Conservation (phyloP, 2,888 invertebrate species). For the Idaea biselata region DNA sequence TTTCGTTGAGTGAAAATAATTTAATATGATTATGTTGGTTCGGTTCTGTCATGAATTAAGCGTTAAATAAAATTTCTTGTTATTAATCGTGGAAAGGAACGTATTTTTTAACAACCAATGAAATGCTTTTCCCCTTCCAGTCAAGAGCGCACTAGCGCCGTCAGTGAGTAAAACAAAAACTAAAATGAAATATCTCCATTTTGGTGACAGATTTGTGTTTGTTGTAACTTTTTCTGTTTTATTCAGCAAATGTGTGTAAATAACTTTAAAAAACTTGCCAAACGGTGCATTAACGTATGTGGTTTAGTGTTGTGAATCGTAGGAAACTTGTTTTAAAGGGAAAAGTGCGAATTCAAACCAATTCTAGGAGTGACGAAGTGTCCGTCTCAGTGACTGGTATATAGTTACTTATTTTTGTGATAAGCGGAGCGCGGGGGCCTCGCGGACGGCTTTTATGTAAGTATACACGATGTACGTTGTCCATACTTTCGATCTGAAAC, state of each 20-base stretch:
- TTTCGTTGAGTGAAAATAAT: neutral
- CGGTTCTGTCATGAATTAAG: neutral
- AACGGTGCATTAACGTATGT: slow-evolving; percentile 39
- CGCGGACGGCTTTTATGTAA: slow-evolving; percentile 72
- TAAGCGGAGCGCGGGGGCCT: slow-evolving; percentile 77
- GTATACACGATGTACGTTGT: slow-evolving; percentile 58
- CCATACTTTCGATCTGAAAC: slow-evolving; percentile 47
- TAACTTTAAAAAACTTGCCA: slow-evolving; percentile 52
- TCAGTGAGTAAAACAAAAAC: slow-evolving; percentile 70
- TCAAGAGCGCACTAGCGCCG: slow-evolving; percentile 57
- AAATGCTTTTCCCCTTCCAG: slow-evolving; percentile 50
- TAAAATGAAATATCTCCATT: slow-evolving; percentile 83
- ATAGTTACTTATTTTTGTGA: slow-evolving; percentile 81
- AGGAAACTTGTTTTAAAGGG: slow-evolving; percentile 22
- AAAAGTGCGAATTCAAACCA: slow-evolving; percentile 40
- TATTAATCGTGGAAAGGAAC: slow-evolving; percentile 45
- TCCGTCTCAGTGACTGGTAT: slow-evolving; percentile 74
- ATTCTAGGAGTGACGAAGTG: slow-evolving; percentile 75
- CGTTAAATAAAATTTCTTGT: neutral
- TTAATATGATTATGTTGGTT: neutral
- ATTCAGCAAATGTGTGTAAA: slow-evolving; percentile 58
- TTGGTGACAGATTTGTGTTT: slow-evolving; percentile 84
- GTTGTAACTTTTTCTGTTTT: slow-evolving; percentile 75
- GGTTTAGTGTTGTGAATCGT: slow-evolving; percentile 38
- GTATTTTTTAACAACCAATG: slow-evolving; percentile 53